Evolutionary conservation across 2,797 vertebrate species (phyloP).

Genomic region (Catharus ustulatus): DNA sequence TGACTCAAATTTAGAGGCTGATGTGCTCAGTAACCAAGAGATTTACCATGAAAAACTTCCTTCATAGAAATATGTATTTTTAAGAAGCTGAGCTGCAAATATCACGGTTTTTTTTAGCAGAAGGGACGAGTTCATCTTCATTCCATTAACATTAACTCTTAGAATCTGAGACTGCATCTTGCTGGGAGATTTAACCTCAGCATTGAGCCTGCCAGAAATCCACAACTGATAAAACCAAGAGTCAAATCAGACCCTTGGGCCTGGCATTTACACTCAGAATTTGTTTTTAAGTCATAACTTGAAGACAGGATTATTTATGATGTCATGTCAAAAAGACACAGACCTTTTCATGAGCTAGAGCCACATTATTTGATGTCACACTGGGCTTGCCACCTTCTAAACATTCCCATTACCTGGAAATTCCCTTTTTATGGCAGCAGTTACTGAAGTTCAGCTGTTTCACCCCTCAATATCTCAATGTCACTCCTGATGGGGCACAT

Average conservation of each 20-base stretch:
- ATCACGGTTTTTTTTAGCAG: background rate
- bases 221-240: background rate
- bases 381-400: background rate
- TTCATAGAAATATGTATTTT: background rate
- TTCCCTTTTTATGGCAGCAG: background rate
- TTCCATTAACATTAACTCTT: background rate
- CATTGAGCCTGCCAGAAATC: background rate
- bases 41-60: background rate
- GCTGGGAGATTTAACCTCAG: background rate
- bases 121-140: background rate
- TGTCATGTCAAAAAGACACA: background rate
- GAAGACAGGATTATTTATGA: background rate
- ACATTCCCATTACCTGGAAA: background rate
- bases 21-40: background rate
- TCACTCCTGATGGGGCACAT: background rate
- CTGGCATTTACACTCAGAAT: background rate
- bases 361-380: background rate
- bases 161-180: background rate
- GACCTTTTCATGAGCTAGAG: background rate
- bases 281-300: background rate
- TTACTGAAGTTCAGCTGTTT: background rate
- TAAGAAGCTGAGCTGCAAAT: background rate
- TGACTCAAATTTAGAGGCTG: background rate
- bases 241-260: background rate
- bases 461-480: background rate